phyloP scores from a whole-genome alignment of 2,113 vertebrate species.

The Microcebus tavaratra region DNA sequence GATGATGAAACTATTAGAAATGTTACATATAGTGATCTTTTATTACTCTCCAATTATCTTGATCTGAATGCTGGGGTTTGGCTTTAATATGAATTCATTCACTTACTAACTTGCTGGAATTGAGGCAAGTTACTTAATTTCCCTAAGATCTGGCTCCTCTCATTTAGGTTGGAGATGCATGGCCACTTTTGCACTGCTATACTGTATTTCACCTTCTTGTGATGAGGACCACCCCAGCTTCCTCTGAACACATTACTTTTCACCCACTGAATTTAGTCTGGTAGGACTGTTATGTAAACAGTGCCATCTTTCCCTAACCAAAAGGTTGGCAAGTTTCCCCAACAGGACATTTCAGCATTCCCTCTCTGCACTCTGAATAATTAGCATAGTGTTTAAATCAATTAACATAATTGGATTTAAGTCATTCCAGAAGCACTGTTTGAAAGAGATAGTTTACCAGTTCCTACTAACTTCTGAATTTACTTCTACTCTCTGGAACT shows the following conservation, averaged over 20 bases:
- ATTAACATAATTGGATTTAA: not conserved
- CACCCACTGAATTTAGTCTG: not conserved
- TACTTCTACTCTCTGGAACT: not conserved
- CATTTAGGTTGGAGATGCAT: not conserved
- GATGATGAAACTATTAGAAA: not conserved
- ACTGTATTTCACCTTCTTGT: not conserved
- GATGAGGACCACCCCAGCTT: not conserved
- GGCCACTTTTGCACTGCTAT: not conserved
- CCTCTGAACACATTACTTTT: not conserved
- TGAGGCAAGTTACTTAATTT: not conserved
- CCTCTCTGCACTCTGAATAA: not conserved
- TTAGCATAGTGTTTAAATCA: not conserved
- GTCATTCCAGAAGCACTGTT: not conserved
- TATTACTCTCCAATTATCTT: not conserved
- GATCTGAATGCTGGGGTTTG: not conserved
- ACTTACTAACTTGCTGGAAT: not conserved
- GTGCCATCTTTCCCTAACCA: not conserved
- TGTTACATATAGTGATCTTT: not conserved
- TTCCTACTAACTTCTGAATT: not conserved
- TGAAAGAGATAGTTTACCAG: not conserved
- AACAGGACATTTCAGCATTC: not conserved
- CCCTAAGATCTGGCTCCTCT: not conserved
- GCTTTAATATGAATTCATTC: not conserved
- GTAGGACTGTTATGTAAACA: not conserved
- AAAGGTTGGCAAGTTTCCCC: not conserved